Evolutionary conservation across 2,888 invertebrate genomes (phyloP).

Genomic region (Pegoplata infirma): DNA sequence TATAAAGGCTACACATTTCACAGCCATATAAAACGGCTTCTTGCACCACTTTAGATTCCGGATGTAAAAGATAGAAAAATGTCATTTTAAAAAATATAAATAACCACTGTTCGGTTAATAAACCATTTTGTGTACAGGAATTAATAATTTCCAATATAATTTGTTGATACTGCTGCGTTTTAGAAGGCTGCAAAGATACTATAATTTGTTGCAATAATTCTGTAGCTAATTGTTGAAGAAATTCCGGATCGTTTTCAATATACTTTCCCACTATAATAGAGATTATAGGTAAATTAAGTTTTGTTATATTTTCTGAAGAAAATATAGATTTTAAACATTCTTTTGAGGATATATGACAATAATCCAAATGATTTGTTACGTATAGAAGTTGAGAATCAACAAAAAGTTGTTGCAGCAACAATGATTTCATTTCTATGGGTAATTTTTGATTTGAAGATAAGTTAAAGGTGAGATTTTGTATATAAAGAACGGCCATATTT

Average conservation of each 20-base stretch:
- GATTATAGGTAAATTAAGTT: constrained; percentile 40
- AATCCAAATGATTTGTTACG: constrained; percentile 66
- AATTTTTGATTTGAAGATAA: background rate
- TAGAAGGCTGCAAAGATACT: constrained; percentile 42
- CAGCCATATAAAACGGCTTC: constrained; percentile 73
- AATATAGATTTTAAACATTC: constrained; percentile 54
- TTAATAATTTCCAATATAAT: constrained; percentile 66
- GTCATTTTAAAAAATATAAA: constrained; percentile 75
- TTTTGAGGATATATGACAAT: constrained; percentile 40
- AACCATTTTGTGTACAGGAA: constrained; percentile 62
- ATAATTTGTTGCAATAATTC: constrained; percentile 63
- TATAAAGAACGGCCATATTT: background rate
- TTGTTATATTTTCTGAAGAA: background rate
- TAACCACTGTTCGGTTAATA: constrained; percentile 72
- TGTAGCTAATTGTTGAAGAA: constrained; percentile 65
- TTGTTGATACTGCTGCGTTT: constrained; percentile 61
- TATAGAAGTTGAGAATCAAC: constrained; percentile 15
- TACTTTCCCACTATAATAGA: constrained; percentile 64
- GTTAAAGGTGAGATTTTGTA: background rate
- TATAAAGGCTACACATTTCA: constrained; percentile 73
- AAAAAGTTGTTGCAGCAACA: constrained; percentile 49
- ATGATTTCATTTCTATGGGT: constrained; percentile 24
- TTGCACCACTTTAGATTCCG: constrained; percentile 72
- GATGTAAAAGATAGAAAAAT: constrained; percentile 73
- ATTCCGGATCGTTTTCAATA: constrained; percentile 54